A percentile compares a stretch with the other conserved stretches of the same genome.
These are phyloP conservation scores for Tenthredo mesomela DNA, from an alignment of 2,888 invertebrate species.

Conservation along the genomic window DNA sequence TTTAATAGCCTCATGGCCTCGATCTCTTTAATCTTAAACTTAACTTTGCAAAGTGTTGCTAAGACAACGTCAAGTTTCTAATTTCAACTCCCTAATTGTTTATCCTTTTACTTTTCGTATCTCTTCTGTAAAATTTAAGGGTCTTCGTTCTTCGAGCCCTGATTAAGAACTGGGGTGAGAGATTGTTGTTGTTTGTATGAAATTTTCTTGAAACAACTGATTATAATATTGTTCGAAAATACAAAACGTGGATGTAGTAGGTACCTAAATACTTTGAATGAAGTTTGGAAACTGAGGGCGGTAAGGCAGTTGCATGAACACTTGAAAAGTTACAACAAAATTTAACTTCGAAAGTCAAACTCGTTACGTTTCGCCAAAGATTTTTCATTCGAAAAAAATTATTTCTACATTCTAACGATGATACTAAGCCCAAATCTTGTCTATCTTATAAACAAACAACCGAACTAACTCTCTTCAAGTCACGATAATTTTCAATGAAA, in stretches of 20 bases:
- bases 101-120: neutral
- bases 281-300: neutral
- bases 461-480: neutral
- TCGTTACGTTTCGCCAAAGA: conserved; percentile 30
- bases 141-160: neutral
- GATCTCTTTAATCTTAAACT: neutral
- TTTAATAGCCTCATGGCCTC: neutral
- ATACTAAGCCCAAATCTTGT: neutral
- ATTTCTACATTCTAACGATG: neutral
- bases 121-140: neutral
- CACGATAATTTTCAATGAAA: neutral
- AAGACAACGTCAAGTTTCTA: neutral
- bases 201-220: neutral
- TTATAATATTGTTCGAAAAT: neutral
- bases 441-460: neutral
- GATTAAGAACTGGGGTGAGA: neutral
- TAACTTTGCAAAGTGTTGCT: neutral
- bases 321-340: conserved; percentile 30
- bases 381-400: neutral
- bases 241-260: neutral
- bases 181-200: neutral
- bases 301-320: conserved; percentile 4
- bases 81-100: neutral
- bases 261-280: neutral
- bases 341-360: conserved; percentile 27